A percentile compares a stretch with the other conserved stretches of the same genome.
These are phyloP conservation scores for Ophthalmolycus amberensis DNA, from an alignment of 2,113 vertebrate species.

Conservation along the genomic window DNA sequence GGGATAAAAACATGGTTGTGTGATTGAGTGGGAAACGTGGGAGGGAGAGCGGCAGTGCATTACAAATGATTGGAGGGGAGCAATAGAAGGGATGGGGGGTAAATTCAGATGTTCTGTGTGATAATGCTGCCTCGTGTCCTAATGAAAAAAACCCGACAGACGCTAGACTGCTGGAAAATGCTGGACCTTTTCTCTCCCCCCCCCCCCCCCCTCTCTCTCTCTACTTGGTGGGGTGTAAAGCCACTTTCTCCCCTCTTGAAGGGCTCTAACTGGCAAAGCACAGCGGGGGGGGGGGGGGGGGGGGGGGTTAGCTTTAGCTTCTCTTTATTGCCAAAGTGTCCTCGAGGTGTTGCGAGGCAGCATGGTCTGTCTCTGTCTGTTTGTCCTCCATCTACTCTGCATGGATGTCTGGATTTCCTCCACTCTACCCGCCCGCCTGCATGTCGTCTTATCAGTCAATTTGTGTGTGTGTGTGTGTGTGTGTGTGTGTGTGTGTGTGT, in stretches of 20 bases:
- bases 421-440: not conserved
- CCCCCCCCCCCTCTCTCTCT: not conserved
- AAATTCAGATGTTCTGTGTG: conserved; percentile 70
- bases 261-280: conserved; percentile 48
- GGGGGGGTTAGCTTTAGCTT: conserved; percentile 55
- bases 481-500: conserved; percentile 7
- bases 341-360: conserved; percentile 48
- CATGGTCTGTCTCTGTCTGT: conserved; percentile 24
- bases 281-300: too few relatives aligned
- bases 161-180: conserved; percentile 56
- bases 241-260: conserved; percentile 47
- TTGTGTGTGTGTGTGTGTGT: conserved; percentile 3
- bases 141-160: conserved; percentile 56
- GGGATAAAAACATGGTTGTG: conserved; percentile 45
- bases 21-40: conserved; percentile 48
- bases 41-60: conserved; percentile 38
- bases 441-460: conserved; percentile 32
- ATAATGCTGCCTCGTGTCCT: conserved; percentile 65
- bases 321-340: conserved; percentile 54
- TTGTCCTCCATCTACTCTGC: conserved; percentile 32
- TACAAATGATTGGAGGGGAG: conserved; percentile 61
- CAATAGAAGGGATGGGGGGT: conserved; percentile 50
- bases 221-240: conserved; percentile 22
- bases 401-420: conserved; percentile 27
- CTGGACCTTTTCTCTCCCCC: not conserved